A percentile compares a stretch with the other conserved stretches of the same genome.
Evolutionary conservation across 2,797 vertebrate species (phyloP).

Genomic region (Onychomys leucogaster): DNA sequence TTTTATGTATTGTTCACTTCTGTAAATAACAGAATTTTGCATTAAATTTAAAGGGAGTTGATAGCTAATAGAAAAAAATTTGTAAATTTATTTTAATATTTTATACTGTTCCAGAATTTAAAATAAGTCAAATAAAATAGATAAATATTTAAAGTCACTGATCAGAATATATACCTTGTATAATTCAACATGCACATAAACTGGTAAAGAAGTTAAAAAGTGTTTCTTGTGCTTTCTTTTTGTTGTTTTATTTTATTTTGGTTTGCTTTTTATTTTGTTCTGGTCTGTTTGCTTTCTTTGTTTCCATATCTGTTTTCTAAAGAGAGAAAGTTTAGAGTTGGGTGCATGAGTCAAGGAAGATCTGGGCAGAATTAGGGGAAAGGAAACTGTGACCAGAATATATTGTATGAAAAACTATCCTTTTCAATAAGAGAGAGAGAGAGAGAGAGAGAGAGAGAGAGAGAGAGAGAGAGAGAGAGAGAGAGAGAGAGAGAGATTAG

Average conservation of each 20-base stretch:
- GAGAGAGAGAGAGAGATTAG: too few relatives aligned
- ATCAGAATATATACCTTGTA: conserved; percentile 26
- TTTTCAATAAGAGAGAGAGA: background rate
- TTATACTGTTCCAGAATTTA: background rate
- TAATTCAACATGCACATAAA: background rate
- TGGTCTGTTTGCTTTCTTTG: background rate
- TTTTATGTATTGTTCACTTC: background rate
- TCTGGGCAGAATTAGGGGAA: too few relatives aligned
- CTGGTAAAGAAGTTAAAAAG: background rate
- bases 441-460: too few relatives aligned
- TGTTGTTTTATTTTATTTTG: background rate
- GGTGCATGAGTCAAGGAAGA: background rate
- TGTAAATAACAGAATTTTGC: background rate
- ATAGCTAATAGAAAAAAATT: background rate
- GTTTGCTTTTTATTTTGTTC: background rate
- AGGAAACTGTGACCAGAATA: background rate
- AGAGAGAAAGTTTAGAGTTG: background rate
- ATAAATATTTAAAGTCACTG: background rate
- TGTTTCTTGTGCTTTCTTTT: too few relatives aligned
- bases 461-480: too few relatives aligned
- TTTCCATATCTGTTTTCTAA: background rate
- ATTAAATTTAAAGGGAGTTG: conserved; percentile 26
- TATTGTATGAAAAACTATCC: too few relatives aligned
- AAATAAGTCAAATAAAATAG: conserved; percentile 4
- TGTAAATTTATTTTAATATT: conserved; percentile 17